Evolutionary conservation across 2,113 vertebrate species (phyloP).

Genomic region (Grantiella picta): DNA sequence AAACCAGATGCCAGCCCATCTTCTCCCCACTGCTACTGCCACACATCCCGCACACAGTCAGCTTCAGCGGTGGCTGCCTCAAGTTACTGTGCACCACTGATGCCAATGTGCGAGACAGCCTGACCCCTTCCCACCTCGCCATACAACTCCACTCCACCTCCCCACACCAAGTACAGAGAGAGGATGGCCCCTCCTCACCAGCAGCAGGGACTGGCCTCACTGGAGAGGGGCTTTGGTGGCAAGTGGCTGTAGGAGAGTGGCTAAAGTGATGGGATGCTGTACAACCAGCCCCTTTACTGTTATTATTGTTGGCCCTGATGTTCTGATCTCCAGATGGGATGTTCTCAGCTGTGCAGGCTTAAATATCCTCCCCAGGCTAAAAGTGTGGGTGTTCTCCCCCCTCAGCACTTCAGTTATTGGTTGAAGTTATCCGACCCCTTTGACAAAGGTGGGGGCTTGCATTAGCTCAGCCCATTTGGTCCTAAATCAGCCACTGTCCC

Average conservation of each 20-base stretch:
- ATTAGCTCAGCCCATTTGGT: neutral
- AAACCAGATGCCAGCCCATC: neutral
- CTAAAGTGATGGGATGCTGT: neutral
- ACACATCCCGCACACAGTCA: neutral
- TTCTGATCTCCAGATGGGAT: neutral
- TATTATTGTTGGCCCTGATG: neutral
- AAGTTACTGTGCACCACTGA: neutral
- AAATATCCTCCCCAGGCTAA: neutral
- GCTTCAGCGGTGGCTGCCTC: neutral
- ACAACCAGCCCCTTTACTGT: neutral
- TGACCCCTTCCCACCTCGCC: neutral
- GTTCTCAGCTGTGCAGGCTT: neutral
- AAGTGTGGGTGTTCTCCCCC: neutral
- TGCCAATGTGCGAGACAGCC: neutral
- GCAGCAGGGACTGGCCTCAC: neutral
- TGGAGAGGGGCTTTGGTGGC: neutral
- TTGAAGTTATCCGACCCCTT: neutral
- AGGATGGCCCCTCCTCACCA: neutral
- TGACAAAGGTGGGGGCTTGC: neutral
- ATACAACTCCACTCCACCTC: neutral
- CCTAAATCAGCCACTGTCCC: neutral
- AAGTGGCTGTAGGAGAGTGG: neutral
- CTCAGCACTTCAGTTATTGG: neutral
- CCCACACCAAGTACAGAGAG: neutral
- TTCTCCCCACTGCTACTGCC: neutral